Evolutionary conservation across 2,888 invertebrate genomes (phyloP), one percentile per base, ranked within the genome.

Genomic region (Aleiodes leptofemur): DNA sequence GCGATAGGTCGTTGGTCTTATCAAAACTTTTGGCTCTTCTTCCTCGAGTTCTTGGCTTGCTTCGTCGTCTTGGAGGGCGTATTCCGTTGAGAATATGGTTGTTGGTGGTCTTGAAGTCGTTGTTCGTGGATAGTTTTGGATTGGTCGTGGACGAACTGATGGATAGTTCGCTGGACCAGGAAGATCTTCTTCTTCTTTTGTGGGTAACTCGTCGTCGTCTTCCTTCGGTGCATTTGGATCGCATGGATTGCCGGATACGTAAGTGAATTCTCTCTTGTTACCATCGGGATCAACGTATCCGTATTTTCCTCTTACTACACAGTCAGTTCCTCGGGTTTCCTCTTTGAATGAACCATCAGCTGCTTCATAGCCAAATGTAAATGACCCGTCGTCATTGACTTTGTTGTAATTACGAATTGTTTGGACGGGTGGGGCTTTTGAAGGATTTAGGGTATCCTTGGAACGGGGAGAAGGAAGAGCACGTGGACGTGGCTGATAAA

Each of bases 231-330:
- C 94, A 89, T 95, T 96, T 7, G 96, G 96, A 86, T 96, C 96
- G 86, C 96, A 96, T 0, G 96, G 95, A 87, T 96, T 96, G 23
- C 96, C 96, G 31, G 95, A 95, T 0, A 96, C 96, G 90, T 96
- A 96, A 5, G 95, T 95, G 90, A 96, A 96, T 89, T 96, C 96
- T 80, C 96, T 90, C 85, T 95, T 95, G 90, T 96, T 95, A 81
- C 96, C 96, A 82, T 96, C 95, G 0, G 96, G 96, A 90, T 96
- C 96, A 11, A 96, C 91, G 90, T 96, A 96, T 29, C 96, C 96
- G 89, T 96, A 96, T 88, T 96, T 96, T 71, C 96, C 96, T 76
- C 96, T 92, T 5, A 96, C 96, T 0, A 96, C 95, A 88, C 96
- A 96, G 90, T 96, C 96, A 0, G 95, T 94, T 66, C 96, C 96